A percentile compares a stretch with the other conserved stretches of the same genome.
phyloP scores from a whole-genome alignment of 2,888 invertebrate genomes.

The Myathropa florea region DNA sequence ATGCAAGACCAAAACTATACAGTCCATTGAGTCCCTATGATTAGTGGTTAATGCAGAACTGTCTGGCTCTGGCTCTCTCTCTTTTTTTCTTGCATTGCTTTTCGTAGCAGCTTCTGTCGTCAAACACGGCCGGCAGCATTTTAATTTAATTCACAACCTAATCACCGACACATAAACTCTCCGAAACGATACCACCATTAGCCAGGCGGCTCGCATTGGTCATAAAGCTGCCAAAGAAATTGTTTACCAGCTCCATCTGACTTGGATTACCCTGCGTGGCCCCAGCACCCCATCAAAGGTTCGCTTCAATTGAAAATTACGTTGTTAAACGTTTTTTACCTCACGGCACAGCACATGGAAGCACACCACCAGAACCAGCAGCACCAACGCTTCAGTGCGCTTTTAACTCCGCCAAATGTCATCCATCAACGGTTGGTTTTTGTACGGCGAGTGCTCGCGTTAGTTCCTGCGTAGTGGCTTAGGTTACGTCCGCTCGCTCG shows the following conservation, averaged over 20 bases:
- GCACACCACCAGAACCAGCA: not conserved
- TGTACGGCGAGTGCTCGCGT: constrained; percentile 10
- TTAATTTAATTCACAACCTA: not conserved
- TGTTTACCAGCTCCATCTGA: not conserved
- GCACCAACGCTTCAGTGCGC: constrained; percentile 11
- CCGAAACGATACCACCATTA: constrained; percentile 7
- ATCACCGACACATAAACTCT: constrained; percentile 4
- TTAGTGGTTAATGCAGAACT: too few species aligned
- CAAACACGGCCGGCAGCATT: not conserved
- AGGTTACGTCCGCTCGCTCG: constrained; percentile 18
- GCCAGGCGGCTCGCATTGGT: constrained; percentile 2
- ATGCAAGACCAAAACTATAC: too few species aligned
- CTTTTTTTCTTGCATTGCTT: not conserved
- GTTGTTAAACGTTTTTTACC: constrained; percentile 59
- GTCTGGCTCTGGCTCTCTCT: not conserved
- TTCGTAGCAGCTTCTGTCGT: not conserved
- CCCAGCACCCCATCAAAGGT: constrained; percentile 3
- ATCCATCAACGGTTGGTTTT: constrained; percentile 53
- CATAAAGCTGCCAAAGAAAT: constrained; percentile 43
- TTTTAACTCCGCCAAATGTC: constrained; percentile 42
- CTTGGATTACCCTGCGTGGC: not conserved
- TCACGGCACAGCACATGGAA: constrained; percentile 7
- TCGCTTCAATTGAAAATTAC: constrained; percentile 56
- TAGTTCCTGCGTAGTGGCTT: constrained; percentile 4
- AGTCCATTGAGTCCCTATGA: too few species aligned